A percentile compares a stretch with the other conserved stretches of the same genome.
Conservation (phyloP, 2,113 vertebrate species). For the Prunella himalayana region DNA sequence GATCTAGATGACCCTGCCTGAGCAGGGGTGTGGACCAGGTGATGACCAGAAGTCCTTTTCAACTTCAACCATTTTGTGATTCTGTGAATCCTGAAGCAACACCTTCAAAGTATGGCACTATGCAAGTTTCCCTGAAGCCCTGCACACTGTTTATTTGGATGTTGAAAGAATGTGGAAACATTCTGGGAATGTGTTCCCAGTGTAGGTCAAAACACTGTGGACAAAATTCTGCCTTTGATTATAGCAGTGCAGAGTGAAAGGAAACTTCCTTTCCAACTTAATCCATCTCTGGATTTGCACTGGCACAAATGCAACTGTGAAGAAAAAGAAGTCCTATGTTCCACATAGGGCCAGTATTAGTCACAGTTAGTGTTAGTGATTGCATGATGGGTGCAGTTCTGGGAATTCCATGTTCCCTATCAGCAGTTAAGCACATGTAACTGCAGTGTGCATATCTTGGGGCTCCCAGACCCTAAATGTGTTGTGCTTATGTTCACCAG, state of each 20-base stretch:
- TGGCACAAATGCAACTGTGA: neutral
- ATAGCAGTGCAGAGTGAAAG: neutral
- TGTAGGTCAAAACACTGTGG: neutral
- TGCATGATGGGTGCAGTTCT: neutral
- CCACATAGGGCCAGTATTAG: neutral
- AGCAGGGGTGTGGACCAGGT: neutral
- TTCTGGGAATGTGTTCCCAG: neutral
- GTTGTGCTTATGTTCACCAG: neutral
- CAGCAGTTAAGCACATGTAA: neutral
- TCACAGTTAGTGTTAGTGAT: neutral
- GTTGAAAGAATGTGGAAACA: neutral
- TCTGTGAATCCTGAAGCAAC: slow-evolving; percentile 49
- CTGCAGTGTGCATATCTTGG: neutral
- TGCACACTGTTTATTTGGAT: neutral
- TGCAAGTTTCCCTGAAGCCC: neutral
- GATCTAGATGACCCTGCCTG: neutral
- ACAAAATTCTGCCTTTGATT: neutral
- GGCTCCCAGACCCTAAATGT: neutral
- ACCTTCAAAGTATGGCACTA: neutral
- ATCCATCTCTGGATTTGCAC: neutral
- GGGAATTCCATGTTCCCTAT: neutral
- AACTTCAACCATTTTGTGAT: neutral
- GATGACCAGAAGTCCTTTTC: neutral
- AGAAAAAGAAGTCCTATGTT: neutral
- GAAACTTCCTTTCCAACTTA: neutral